phyloP scores from a whole-genome alignment of 2,888 invertebrate species.

The Harmothoe impar region DNA sequence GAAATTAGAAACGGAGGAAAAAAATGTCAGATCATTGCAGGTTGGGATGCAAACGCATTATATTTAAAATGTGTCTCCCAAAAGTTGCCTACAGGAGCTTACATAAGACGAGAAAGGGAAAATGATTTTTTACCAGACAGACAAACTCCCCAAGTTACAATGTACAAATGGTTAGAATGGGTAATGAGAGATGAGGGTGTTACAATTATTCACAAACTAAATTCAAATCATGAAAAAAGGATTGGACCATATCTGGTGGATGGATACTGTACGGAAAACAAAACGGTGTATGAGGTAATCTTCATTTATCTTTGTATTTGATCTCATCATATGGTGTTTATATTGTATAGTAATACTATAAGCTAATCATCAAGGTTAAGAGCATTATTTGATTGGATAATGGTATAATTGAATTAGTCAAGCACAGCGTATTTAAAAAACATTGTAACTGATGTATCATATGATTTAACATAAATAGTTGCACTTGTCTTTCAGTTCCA shows the following conservation, averaged over 20 bases:
- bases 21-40: background rate
- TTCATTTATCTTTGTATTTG: no score
- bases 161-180: conserved; percentile 9
- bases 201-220: background rate
- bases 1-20: background rate
- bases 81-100: background rate
- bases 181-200: background rate
- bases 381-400: no score
- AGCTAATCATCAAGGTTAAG: no score
- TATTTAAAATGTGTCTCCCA: background rate
- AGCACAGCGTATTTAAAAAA: no score
- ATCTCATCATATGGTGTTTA: no score
- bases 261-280: background rate
- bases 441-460: no score
- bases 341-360: no score
- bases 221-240: background rate
- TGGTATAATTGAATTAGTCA: no score
- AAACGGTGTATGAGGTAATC: background rate
- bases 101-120: background rate
- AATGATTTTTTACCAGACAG: background rate
- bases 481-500: no score
- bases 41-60: background rate
- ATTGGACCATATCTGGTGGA: background rate
- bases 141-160: background rate
- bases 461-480: no score